Base-by-base conservation (phyloP, 2,888 invertebrate genomes). In the Sisyra nigra region DNA sequence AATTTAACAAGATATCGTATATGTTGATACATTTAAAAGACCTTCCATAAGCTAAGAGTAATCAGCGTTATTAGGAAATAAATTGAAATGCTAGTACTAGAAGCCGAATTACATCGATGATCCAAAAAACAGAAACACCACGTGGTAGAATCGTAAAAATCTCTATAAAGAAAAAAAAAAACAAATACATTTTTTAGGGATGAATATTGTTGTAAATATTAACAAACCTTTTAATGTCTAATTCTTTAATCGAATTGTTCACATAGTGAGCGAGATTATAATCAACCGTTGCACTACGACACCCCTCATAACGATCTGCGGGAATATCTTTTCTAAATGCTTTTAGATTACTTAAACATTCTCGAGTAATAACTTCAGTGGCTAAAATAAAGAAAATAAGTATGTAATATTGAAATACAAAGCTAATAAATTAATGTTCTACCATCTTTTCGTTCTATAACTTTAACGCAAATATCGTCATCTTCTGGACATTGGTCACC, bases 41-140 rank as follows among this genome's bases (percentile, higher is more conserved):
- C 24, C 7, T 5, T 3, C 24, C 24, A 24, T 5, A 24, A 24
- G 7, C 24, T 24, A 24, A 7, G 7, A 5, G 7, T 5, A 24
- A 24, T 24, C 3, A 24, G 3, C 24, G 24, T 24, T 24, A 24
- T 24, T 24, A 24, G 7, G 7, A 7, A 24, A 24, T 5, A 3
- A 5, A 24, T 24, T 24, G 24, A 24, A 5, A 24, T 24, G 5
- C 7, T 24, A 24, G 7, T 24, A 24, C 24, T 24, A 24, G 24
- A 24, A 24, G 24, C 24, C 5, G 24, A 24, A 55, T 92, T 92
- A 61, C 91, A 91, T 54, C 89, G 73, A 57, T 91, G 84, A 60
- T 91, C 89, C 49, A 91, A 77, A 58, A 86, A 88, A 59, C 91
- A 92, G 61, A 91, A 88, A 60, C 91, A 92, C 74, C 81, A 92